Percentiles rank a stretch among this genome's conserved stretches.
These are phyloP conservation scores for Rotaria macrura DNA, from an alignment of 2,888 invertebrate species.

Conservation along the genomic window DNA sequence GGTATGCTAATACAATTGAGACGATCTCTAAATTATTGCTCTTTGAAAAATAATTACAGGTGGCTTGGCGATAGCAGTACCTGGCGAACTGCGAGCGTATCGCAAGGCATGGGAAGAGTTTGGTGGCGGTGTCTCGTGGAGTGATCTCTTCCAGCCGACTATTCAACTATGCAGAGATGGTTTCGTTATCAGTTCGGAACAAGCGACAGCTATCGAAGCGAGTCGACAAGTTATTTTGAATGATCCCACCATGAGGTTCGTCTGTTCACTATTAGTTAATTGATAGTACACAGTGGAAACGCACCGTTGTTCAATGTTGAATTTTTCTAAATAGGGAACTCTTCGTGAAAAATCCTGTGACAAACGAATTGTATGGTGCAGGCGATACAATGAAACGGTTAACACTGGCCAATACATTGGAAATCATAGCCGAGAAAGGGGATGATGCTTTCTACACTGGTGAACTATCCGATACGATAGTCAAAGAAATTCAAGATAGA, in stretches of 20 bases:
- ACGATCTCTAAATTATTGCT: background rate
- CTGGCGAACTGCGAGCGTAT: constrained; percentile 25
- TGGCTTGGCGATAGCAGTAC: constrained; percentile 7
- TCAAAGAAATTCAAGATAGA: constrained; percentile 60
- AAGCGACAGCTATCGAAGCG: constrained; percentile 36
- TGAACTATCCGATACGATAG: constrained; percentile 59
- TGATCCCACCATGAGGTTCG: background rate
- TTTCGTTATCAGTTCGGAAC: constrained; percentile 47
- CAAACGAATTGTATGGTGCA: constrained; percentile 52
- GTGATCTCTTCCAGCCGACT: constrained; percentile 64
- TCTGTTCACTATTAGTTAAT: no score
- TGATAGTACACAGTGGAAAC: no score
- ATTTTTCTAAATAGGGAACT: background rate
- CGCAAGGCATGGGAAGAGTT: constrained; percentile 19
- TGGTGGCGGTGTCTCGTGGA: constrained; percentile 59
- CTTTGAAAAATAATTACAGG: background rate
- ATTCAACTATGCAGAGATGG: constrained; percentile 67
- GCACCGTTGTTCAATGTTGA: no score
- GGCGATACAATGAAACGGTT: constrained; percentile 61
- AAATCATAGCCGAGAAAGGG: constrained; percentile 60
- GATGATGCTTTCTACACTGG: constrained; percentile 67
- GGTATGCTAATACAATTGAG: background rate
- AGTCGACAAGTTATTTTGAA: background rate
- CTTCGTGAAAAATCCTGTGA: constrained; percentile 38
- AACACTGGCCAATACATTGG: constrained; percentile 61